A percentile compares a stretch with the other conserved stretches of the same genome.
phyloP scores from a whole-genome alignment of 1,140 invertebrate species.

The Chironomus tepperi region DNA sequence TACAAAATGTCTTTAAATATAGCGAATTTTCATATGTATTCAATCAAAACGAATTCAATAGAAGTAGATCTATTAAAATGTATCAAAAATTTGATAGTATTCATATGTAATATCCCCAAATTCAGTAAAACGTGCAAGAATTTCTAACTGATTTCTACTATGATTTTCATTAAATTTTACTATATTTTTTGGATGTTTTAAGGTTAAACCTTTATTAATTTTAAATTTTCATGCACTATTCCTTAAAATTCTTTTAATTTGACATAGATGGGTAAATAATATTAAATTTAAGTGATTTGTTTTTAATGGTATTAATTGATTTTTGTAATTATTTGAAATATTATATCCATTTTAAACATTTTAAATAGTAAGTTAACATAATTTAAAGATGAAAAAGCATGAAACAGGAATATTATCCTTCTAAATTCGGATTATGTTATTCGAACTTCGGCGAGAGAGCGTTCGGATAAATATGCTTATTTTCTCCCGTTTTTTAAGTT shows the following conservation, averaged over 20 bases:
- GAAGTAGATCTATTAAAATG: background rate
- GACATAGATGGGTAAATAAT: background rate
- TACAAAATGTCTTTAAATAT: background rate
- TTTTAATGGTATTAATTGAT: background rate
- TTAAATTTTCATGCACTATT: too few species aligned
- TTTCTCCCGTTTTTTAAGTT: too few species aligned
- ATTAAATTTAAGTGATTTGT: background rate
- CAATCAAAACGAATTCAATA: background rate
- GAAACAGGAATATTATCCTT: too few species aligned
- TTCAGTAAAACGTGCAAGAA: background rate
- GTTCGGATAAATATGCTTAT: too few species aligned
- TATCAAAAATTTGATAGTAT: background rate
- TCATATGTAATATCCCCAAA: background rate
- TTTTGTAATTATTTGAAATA: too few species aligned
- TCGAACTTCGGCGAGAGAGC: too few species aligned
- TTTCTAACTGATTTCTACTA: background rate
- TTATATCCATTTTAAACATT: too few species aligned
- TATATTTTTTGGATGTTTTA: too few species aligned
- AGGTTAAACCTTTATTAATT: too few species aligned
- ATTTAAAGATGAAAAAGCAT: too few species aligned
- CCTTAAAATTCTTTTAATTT: background rate
- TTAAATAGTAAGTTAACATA: too few species aligned
- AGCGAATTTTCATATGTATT: background rate
- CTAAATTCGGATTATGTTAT: too few species aligned
- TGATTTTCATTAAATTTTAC: background rate